These are phyloP conservation scores for Larimichthys polyactis DNA, from an alignment of 2,113 vertebrate species.

Conservation along the genomic window DNA sequence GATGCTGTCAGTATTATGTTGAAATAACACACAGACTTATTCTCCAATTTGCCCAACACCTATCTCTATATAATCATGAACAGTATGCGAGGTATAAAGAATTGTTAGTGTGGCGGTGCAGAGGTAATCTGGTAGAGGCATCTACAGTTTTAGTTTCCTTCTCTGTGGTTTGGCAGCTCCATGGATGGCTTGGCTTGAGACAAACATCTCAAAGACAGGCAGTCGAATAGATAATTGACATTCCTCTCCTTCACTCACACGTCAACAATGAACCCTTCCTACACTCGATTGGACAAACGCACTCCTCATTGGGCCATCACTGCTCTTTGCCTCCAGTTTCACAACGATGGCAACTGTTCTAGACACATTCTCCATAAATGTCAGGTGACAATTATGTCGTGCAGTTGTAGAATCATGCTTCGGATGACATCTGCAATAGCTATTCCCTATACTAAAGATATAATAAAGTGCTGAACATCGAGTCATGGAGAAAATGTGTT, in stretches of 20 bases:
- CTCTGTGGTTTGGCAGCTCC: constrained; percentile 6
- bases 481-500: too few species aligned
- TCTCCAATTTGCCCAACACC: not conserved
- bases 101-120: not conserved
- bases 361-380: not conserved
- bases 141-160: constrained; percentile 10
- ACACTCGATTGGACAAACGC: constrained; percentile 8
- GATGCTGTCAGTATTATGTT: not conserved
- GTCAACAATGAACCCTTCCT: constrained; percentile 10
- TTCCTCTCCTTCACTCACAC: constrained; percentile 23
- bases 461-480: not conserved
- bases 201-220: constrained; percentile 32
- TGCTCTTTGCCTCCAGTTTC: constrained; percentile 4
- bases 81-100: not conserved
- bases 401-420: not conserved
- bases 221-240: constrained; percentile 35
- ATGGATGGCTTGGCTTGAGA: constrained; percentile 49
- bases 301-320: constrained; percentile 4
- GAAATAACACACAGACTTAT: not conserved
- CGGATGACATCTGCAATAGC: too few species aligned
- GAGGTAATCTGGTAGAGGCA: constrained; percentile 8
- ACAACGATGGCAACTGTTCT: not conserved
- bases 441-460: not conserved
- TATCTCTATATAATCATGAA: not conserved
- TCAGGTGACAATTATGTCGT: not conserved